phyloP scores from a whole-genome alignment of 1,140 invertebrate species.

The Nylanderia fulva region DNA sequence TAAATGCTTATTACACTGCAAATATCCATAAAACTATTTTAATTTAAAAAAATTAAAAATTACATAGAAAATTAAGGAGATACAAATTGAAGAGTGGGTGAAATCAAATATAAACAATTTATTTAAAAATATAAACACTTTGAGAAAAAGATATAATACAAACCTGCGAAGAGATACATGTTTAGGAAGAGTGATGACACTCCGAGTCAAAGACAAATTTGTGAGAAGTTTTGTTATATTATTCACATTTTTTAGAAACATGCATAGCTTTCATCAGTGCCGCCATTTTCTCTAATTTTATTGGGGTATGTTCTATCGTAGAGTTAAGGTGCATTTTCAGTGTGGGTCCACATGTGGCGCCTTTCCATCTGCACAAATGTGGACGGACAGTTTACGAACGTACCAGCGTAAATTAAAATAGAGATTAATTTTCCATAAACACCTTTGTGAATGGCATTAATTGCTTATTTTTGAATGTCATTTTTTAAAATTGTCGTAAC shows the following conservation, averaged over 20 bases:
- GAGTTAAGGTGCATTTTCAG: no score
- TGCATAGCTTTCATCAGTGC: constrained; percentile 69
- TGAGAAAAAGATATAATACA: constrained; percentile 25
- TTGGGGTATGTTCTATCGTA: no score
- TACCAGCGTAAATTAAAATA: no score
- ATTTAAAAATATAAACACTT: no score
- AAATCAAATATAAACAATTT: constrained; percentile 7
- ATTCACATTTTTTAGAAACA: constrained; percentile 67
- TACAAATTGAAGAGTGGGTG: background rate
- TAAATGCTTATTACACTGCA: background rate
- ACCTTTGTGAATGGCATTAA: constrained; percentile 83
- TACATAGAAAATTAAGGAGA: background rate
- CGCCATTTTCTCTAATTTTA: constrained; percentile 73
- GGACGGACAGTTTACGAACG: no score
- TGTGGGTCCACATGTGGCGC: no score
- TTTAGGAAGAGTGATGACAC: background rate
- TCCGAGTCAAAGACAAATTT: constrained; percentile 70
- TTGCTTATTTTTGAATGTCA: constrained; percentile 84
- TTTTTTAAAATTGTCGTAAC: constrained; percentile 85
- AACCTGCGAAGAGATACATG: constrained; percentile 45
- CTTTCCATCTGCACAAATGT: no score
- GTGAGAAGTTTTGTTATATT: constrained; percentile 76
- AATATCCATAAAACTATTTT: background rate
- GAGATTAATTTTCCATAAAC: background rate
- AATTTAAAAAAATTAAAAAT: background rate